Conservation (phyloP, 2,113 vertebrate species). For the Pygathrix nemaeus region DNA sequence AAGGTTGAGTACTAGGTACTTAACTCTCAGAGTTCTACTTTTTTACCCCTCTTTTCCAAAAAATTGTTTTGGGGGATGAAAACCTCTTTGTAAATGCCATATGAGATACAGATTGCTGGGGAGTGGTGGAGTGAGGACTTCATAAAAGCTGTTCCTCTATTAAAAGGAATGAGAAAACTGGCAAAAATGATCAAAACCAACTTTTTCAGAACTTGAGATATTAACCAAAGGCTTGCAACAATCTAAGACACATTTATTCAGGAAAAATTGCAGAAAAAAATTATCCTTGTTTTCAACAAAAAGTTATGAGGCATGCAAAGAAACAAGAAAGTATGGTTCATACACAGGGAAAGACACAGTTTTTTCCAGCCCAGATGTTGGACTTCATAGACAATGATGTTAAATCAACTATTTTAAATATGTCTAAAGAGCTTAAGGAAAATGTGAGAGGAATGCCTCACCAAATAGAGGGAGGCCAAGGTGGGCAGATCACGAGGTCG, state of each 20-base stretch:
- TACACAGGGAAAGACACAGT: neutral
- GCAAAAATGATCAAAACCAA: neutral
- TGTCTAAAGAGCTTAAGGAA: constrained; percentile 14
- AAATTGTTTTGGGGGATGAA: neutral
- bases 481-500: too few species aligned
- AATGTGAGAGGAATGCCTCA: neutral
- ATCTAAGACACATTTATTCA: neutral
- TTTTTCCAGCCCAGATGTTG: neutral
- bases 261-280: constrained; percentile 21
- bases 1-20: neutral
- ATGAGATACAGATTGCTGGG: neutral
- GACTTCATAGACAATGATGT: neutral
- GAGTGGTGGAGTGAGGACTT: neutral
- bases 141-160: neutral
- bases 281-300: neutral
- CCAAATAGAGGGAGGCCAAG: neutral
- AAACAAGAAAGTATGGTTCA: neutral
- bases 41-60: neutral
- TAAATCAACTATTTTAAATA: neutral
- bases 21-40: neutral
- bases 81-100: neutral
- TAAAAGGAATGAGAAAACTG: neutral
- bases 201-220: neutral
- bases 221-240: constrained; percentile 10
- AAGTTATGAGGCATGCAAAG: neutral